Evolutionary conservation across 2,888 invertebrate genomes (phyloP).

Genomic region (Lepidocyrtoides sp.): DNA sequence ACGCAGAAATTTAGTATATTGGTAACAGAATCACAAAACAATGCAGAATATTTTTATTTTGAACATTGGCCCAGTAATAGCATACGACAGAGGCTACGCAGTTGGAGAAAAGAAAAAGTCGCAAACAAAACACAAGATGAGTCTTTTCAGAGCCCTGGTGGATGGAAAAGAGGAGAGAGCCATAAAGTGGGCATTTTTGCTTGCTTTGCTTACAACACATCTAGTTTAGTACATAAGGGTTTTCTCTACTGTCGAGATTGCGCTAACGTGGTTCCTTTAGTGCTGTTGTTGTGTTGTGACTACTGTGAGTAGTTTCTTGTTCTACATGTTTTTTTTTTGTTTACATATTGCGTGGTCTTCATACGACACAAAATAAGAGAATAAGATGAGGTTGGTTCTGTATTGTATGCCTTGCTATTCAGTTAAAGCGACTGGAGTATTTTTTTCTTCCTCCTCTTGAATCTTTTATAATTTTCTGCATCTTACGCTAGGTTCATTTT

Average conservation of each 20-base stretch:
- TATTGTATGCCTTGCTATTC: background rate
- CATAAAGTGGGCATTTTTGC: background rate
- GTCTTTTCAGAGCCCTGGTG: background rate
- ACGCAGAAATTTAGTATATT: background rate
- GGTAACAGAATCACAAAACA: background rate
- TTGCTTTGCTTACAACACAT: background rate
- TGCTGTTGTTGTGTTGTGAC: background rate
- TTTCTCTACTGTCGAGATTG: no score
- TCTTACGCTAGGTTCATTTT: background rate
- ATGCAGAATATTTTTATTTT: background rate
- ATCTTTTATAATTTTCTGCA: conserved; percentile 47
- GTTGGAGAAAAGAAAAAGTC: background rate
- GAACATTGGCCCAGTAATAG: background rate
- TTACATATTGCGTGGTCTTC: background rate
- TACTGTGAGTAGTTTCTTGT: no score
- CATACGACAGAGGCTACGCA: background rate
- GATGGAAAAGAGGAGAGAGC: background rate
- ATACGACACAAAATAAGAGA: background rate
- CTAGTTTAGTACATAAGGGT: no score
- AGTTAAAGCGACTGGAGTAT: background rate
- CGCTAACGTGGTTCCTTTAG: background rate
- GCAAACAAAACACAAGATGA: background rate
- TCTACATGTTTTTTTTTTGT: background rate
- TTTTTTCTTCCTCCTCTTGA: background rate
- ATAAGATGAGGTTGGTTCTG: background rate